Base-by-base conservation (phyloP, 2,888 invertebrate genomes). In the Lithophane socia region DNA sequence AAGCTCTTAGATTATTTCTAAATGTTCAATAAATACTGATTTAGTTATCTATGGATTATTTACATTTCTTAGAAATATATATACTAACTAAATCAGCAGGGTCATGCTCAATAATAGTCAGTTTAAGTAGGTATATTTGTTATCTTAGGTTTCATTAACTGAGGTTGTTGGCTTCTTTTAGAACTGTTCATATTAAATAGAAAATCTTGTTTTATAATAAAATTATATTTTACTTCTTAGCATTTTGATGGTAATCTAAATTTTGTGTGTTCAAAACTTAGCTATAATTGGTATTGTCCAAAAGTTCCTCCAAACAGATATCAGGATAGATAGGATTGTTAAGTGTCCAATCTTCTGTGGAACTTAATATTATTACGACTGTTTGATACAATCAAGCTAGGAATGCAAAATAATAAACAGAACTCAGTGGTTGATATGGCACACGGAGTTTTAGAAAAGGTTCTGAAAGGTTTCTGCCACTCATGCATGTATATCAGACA, bases 41-140 rank as follows among this genome's bases (percentile, higher is more conserved):
- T 80, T n/a, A 61, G 44, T 58, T 80, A 83, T 83, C 66, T 79
- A 63, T 80, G 42, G 65, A 79, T 80, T 29, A 69, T 61, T 56
- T 70, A 52, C 13, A 49, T 79, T 80, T 80, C 70, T 16, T 16
- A 65, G 65, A 70, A 80, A 60, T 24, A 21, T 65, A 21, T 13
- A 24, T 16, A 0, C 0, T 79, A n/a, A 18, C 47, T 67, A 54
- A 79, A 83, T 83, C 79, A 61, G 29, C 24, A 83, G 21, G 80
- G 84, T 61, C 80, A 70, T 66, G 64, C 10, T 66, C 3, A 44
- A 10, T 0, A 37, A 44, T 5, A 81, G 82, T 47, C 47, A 21
- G 24, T 54, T 21, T 66, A 75, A 29, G 42, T 80, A 54, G n/a
- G 47, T 81, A 37, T 42, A 44, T 58, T 13, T 13, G 2, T 21